Evolutionary conservation across 2,888 invertebrate species (phyloP), one percentile per base, ranked within the genome.

Genomic region (Hololepta plana): DNA sequence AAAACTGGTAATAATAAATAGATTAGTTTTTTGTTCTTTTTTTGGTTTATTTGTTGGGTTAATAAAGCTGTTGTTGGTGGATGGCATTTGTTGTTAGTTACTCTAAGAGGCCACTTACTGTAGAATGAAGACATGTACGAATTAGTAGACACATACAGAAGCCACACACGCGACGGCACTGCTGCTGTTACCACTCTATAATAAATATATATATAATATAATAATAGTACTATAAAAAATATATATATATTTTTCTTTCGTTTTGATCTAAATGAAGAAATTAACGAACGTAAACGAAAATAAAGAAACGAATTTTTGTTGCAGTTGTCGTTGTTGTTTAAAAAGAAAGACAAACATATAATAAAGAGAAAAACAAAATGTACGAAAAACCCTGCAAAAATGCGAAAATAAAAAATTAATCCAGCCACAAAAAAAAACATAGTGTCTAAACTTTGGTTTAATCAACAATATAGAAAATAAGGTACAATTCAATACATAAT

Each of bases 391-490:
- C 12, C 20, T 21, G 12, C 27, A n/a, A 24, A 28, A 36, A 37
- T 29, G 33, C 36, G 33, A 35, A 36, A 36, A 39, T 35, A 33
- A 30, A 33, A 38, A 35, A 39, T 38, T 35, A 39, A 37, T 40
- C 35, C 32, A 38, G 37, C 37, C n/a, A n/a, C n/a, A n/a, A n/a
- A n/a, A n/a, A 32, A 32, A 6, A 32, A 31, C 35, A 34, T 39
- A 50, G 47, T 50, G 50, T 51, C 52, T 52, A 51, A 53, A 51
- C 53, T 53, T 53, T 52, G 53, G 53, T 46, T 36, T 52, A 53
- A 52, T 53, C 48, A 51, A 52, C 51, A 52, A 53, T 51, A 51
- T 51, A 53, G 52, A 53, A 53, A 51, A 50, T n/a, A 53, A 52
- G 51, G 49, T 53, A 53, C 52, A 53, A 48, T 52, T 50, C 50